phyloP scores from a whole-genome alignment of 2,888 invertebrate species.

The Parochlus steinenii region DNA sequence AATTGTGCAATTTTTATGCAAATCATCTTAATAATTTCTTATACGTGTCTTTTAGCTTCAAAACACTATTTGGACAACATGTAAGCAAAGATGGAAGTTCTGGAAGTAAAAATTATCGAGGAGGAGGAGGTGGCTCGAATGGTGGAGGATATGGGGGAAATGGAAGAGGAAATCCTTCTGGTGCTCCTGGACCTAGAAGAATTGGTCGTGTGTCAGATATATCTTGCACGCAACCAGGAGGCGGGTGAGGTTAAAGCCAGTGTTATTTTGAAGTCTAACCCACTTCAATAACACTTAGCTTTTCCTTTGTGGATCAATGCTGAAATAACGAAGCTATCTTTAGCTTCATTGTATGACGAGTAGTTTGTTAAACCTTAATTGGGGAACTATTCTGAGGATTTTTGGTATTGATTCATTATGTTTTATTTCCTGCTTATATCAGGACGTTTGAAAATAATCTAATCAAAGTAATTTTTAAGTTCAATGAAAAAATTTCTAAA shows the following conservation, averaged over 20 bases:
- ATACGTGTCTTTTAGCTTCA: constrained; percentile 6
- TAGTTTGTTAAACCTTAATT: too few species aligned
- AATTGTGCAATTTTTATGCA: background rate
- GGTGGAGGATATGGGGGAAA: background rate
- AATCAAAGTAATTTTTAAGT: too few species aligned
- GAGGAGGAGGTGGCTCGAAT: constrained; percentile 4
- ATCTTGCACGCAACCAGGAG: background rate
- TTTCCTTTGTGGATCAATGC: too few species aligned
- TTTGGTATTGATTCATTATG: too few species aligned
- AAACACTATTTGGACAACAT: constrained; percentile 9
- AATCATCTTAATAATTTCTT: background rate
- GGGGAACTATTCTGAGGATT: too few species aligned
- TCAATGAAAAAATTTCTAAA: too few species aligned
- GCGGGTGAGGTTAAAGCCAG: constrained; percentile 12
- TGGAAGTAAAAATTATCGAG: constrained; percentile 5
- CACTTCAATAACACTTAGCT: too few species aligned
- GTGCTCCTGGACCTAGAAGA: constrained; percentile 2
- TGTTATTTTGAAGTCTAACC: too few species aligned
- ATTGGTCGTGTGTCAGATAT: constrained; percentile 4
- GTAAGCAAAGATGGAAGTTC: constrained; percentile 6
- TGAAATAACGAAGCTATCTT: too few species aligned
- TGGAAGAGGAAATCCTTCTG: background rate
- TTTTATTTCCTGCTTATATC: too few species aligned
- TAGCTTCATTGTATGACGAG: too few species aligned
- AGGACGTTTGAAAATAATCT: too few species aligned